Percentiles rank a stretch among this genome's conserved stretches.
Conservation (phyloP, 1,140 invertebrate species). For the Trypoxylus dichotomus region DNA sequence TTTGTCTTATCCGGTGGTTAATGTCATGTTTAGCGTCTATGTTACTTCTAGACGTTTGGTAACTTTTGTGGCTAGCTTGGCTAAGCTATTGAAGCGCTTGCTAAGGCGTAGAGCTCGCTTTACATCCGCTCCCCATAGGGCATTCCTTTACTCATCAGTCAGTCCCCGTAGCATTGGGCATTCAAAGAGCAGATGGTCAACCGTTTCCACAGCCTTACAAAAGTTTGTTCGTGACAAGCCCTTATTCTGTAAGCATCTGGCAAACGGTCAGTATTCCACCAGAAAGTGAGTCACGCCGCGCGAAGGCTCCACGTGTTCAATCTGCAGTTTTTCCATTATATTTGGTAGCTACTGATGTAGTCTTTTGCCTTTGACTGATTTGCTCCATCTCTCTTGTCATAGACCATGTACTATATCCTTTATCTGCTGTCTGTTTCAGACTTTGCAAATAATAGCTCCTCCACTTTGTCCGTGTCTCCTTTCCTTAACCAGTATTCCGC, state of each 20-base stretch:
- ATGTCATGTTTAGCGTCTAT: neutral
- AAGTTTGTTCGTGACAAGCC: neutral
- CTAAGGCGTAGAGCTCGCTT: neutral
- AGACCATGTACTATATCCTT: neutral
- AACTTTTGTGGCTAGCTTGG: neutral
- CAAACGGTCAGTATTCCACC: conserved; percentile 6
- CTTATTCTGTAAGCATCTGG: neutral
- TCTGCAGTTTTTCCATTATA: neutral
- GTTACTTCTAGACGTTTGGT: neutral
- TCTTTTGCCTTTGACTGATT: neutral
- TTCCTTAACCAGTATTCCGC: conserved; percentile 6
- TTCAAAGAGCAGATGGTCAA: neutral
- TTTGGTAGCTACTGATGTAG: neutral
- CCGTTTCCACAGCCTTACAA: neutral
- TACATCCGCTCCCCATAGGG: neutral
- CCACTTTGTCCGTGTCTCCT: neutral
- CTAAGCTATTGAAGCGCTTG: neutral
- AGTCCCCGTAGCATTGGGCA: neutral
- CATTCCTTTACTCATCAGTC: neutral
- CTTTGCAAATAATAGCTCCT: neutral
- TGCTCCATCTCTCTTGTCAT: conserved; percentile 12
- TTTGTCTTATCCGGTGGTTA: too few relatives aligned
- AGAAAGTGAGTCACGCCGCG: conserved; percentile 19
- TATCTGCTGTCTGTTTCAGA: neutral
- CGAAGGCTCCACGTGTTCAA: neutral